Conservation (phyloP, 2,888 invertebrate genomes). For the Xanthia togata region DNA sequence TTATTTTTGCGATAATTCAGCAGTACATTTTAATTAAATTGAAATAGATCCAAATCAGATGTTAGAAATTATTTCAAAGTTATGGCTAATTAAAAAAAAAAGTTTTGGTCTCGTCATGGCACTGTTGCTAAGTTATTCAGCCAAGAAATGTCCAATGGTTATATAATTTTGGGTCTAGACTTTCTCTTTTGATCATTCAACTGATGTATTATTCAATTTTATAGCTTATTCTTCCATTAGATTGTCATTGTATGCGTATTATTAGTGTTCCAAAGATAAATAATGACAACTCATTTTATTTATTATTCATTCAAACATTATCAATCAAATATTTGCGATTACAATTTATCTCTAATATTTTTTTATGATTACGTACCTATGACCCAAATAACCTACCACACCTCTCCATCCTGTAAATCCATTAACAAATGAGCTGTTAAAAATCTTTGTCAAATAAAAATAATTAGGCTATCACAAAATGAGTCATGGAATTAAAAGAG, state of each 20-base stretch:
- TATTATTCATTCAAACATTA: background rate
- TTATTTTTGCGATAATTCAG: constrained; percentile 20
- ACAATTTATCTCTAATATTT: background rate
- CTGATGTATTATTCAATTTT: constrained; percentile 9
- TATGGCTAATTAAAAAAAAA: constrained; percentile 20
- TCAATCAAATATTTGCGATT: background rate
- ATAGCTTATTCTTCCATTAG: background rate
- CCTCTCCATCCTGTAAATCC: constrained; percentile 1
- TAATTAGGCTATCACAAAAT: background rate
- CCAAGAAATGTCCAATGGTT: constrained; percentile 63
- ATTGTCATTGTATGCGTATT: background rate
- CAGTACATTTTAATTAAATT: constrained; percentile 8
- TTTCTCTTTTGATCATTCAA: constrained; percentile 62
- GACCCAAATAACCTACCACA: background rate
- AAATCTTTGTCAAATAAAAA: constrained; percentile 13
- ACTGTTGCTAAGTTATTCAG: constrained; percentile 50
- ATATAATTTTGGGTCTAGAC: constrained; percentile 71
- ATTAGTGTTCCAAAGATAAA: constrained; percentile 10
- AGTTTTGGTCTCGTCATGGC: constrained; percentile 29
- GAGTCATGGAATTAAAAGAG: constrained; percentile 20
- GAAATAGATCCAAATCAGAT: background rate
- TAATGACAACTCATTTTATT: constrained; percentile 8
- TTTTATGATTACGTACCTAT: background rate
- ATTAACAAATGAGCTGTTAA: background rate
- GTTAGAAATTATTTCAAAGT: constrained; percentile 17